Evolutionary conservation across 2,113 vertebrate genomes (phyloP).

Genomic region (Coturnix japonica): DNA sequence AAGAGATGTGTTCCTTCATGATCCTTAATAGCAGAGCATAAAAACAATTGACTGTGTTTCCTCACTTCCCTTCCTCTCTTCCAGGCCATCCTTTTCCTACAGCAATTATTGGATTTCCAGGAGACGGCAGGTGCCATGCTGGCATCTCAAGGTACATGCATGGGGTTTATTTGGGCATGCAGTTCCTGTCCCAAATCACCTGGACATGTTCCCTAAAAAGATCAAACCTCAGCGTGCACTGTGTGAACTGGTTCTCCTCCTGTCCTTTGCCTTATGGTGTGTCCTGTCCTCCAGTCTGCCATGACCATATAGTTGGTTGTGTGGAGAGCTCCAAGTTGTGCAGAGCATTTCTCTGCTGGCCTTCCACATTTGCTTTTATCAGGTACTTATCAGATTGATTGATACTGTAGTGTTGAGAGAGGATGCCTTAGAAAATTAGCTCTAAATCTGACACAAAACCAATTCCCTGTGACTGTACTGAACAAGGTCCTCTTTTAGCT

Average conservation of each 20-base stretch:
- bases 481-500: background rate
- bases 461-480: background rate
- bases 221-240: background rate
- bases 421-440: background rate
- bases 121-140: conserved; percentile 97
- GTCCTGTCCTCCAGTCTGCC: background rate
- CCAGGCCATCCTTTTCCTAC: conserved; percentile 96
- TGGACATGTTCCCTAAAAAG: background rate
- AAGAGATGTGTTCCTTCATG: background rate
- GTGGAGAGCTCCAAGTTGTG: background rate
- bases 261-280: conserved; percentile 27
- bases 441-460: background rate
- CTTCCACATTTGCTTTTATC: background rate
- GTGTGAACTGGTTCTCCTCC: conserved; percentile 12
- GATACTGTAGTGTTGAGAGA: background rate
- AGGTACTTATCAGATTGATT: background rate
- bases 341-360: background rate
- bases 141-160: conserved; percentile 92
- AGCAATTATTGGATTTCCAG: conserved; percentile 97
- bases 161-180: background rate
- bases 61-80: background rate
- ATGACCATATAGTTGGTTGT: background rate
- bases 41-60: background rate
- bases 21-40: background rate
- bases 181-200: background rate